Evolutionary conservation across 2,888 invertebrate genomes (phyloP).

Genomic region (Drosophila paucipuncta): DNA sequence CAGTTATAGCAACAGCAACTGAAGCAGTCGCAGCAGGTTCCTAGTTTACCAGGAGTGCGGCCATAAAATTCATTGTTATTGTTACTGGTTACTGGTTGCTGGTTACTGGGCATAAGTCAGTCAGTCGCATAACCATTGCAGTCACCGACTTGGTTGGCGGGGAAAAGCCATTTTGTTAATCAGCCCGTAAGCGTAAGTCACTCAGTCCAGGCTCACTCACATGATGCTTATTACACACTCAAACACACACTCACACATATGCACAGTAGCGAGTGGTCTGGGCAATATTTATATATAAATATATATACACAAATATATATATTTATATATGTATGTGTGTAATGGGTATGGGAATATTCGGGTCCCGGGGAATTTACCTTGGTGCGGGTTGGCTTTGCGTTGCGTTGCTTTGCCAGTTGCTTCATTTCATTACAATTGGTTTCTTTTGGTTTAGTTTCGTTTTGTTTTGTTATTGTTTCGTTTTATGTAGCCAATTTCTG

Average conservation of each 20-base stretch:
- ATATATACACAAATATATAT: neutral
- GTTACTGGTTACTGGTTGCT: conserved; percentile 43
- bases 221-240: conserved; percentile 59
- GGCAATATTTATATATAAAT: neutral
- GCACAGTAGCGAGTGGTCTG: conserved; percentile 15
- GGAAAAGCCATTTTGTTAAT: conserved; percentile 74
- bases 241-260: conserved; percentile 29
- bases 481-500: conserved; percentile 44
- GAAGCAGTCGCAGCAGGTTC: conserved; percentile 28
- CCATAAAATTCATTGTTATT: conserved; percentile 79
- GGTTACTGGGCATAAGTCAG: conserved; percentile 76
- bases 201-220: conserved; percentile 60
- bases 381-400: conserved; percentile 36
- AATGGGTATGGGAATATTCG: conserved; percentile 28
- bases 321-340: neutral
- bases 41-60: conserved; percentile 45
- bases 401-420: conserved; percentile 42
- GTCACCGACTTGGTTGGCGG: conserved; percentile 20
- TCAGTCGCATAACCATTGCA: conserved; percentile 65
- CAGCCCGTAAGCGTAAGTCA: conserved; percentile 66
- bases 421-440: conserved; percentile 6
- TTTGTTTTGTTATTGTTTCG: conserved; percentile 36
- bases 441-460: neutral
- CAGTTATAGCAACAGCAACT: conserved; percentile 34
- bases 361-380: conserved; percentile 30